These are phyloP conservation scores for Cephus pygmeus DNA, from an alignment of 2,888 invertebrate genomes.

Conservation along the genomic window DNA sequence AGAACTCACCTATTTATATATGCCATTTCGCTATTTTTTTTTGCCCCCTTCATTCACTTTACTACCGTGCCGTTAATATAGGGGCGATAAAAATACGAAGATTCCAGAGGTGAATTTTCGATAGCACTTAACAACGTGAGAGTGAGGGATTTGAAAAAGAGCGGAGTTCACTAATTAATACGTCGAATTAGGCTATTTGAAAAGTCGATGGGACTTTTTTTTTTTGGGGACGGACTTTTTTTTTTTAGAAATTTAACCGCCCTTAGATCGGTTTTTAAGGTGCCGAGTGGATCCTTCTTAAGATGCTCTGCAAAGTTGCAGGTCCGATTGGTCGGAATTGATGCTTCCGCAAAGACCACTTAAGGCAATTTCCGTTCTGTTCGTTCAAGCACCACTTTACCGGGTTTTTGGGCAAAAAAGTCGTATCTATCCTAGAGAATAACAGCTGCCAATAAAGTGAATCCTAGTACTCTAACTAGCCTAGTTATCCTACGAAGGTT, in stretches of 20 bases:
- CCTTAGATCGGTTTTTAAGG: neutral
- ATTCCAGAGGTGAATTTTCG: neutral
- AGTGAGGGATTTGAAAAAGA: neutral
- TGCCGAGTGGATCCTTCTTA: neutral
- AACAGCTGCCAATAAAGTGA: conserved; percentile 28
- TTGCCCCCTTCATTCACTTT: conserved; percentile 12
- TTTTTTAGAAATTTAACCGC: neutral
- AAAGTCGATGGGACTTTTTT: neutral
- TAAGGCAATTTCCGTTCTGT: conserved; percentile 50
- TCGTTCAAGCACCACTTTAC: conserved; percentile 37
- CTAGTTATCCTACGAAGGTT: conserved; percentile 15
- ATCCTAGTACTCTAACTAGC: conserved; percentile 26
- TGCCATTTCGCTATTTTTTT: conserved; percentile 46
- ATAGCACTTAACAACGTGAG: neutral
- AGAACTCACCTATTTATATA: conserved; percentile 64
- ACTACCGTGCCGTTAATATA: neutral
- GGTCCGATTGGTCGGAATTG: conserved; percentile 27
- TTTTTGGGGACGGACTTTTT: neutral
- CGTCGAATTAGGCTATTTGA: neutral
- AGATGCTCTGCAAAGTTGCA: conserved; percentile 13
- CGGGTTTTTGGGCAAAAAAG: conserved; percentile 33
- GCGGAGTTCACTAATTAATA: neutral
- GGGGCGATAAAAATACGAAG: neutral
- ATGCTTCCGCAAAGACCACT: conserved; percentile 50
- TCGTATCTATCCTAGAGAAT: conserved; percentile 35